A percentile compares a stretch with the other conserved stretches of the same genome.
Conservation (phyloP, 2,888 invertebrate genomes). For the Lingula anatina region DNA sequence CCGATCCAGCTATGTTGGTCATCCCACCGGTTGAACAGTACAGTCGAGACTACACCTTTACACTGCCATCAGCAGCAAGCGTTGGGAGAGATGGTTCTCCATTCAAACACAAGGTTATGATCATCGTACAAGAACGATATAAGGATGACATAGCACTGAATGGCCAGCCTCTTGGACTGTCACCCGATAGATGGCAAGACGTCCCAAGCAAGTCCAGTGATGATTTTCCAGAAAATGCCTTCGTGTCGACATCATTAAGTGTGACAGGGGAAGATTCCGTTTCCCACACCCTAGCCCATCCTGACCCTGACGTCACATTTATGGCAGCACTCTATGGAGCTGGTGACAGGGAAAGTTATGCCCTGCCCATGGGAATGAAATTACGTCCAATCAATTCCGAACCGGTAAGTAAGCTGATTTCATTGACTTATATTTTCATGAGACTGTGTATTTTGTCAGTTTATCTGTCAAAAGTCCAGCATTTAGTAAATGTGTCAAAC, state of each 20-base stretch:
- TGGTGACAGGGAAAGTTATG: neutral
- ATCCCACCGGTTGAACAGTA: slow-evolving; percentile 30
- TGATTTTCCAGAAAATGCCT: neutral
- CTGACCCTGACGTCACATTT: slow-evolving; percentile 19
- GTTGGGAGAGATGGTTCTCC: slow-evolving; percentile 3
- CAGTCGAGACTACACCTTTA: slow-evolving; percentile 21
- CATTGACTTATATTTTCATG: too few species aligned
- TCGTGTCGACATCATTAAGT: slow-evolving; percentile 11
- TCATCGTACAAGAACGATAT: slow-evolving; percentile 16
- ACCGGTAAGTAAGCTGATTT: too few species aligned
- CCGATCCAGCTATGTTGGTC: slow-evolving; percentile 30
- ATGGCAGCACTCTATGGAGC: slow-evolving; percentile 26
- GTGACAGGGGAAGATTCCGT: slow-evolving; percentile 12
- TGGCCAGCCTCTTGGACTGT: slow-evolving; percentile 7
- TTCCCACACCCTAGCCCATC: slow-evolving; percentile 17
- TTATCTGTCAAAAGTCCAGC: too few species aligned
- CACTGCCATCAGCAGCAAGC: slow-evolving; percentile 18
- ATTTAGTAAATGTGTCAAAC: too few species aligned
- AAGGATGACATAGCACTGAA: slow-evolving; percentile 14
- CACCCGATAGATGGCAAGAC: too few species aligned
- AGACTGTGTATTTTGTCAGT: too few species aligned
- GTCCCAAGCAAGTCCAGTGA: too few species aligned
- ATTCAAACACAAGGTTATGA: slow-evolving; percentile 19
- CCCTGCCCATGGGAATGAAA: neutral
- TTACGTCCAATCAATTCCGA: too few species aligned